These are phyloP conservation scores for Nowickia ferox DNA, from an alignment of 2,888 invertebrate genomes.

Conservation along the genomic window DNA sequence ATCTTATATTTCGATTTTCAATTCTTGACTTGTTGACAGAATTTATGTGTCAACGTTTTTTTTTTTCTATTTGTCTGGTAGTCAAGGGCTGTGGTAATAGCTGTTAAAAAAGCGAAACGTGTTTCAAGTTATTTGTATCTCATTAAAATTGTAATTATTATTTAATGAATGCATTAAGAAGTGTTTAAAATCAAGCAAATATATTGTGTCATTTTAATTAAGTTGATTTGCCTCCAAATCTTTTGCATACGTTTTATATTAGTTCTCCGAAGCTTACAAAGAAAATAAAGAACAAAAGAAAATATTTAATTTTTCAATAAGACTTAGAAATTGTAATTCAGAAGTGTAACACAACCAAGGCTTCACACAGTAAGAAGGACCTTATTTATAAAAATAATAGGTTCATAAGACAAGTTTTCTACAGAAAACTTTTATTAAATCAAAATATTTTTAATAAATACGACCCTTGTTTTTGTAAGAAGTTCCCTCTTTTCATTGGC, in stretches of 20 bases:
- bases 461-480: too few species aligned
- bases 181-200: neutral
- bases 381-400: too few species aligned
- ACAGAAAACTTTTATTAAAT: too few species aligned
- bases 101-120: conserved; percentile 14
- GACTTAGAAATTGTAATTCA: too few species aligned
- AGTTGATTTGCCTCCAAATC: neutral
- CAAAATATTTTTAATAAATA: too few species aligned
- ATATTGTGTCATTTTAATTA: neutral
- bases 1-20: neutral
- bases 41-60: neutral
- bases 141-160: conserved; percentile 22
- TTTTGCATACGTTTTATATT: neutral
- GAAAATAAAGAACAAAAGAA: too few species aligned
- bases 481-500: too few species aligned
- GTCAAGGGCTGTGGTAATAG: conserved; percentile 30
- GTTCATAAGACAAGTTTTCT: too few species aligned
- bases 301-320: too few species aligned
- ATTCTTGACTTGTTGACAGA: neutral
- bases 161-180: conserved; percentile 25
- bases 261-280: neutral
- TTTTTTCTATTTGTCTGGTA: neutral
- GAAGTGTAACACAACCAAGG: too few species aligned
- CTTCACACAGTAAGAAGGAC: too few species aligned
- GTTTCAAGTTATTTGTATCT: neutral